Base-by-base conservation (phyloP, 1,140 invertebrate species). In the Acromyrmex heyeri region DNA sequence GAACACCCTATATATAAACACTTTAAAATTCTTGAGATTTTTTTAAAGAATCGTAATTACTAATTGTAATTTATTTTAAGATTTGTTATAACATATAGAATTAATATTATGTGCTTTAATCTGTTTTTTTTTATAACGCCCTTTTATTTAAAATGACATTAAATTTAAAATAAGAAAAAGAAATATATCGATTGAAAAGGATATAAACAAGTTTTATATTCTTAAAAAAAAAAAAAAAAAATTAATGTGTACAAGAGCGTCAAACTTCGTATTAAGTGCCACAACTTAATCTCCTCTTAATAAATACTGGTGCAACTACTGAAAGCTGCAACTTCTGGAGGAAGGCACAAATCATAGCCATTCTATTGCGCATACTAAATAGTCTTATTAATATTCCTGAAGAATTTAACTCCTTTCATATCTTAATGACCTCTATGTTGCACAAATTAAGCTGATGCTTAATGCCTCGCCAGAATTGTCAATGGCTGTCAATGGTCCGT, bases 401-500 rank as follows among this genome's bases (percentile, higher is more conserved):
- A 90, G 59, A 38, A 70, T 65, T 81, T 69, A 50, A 30, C 65
- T 86, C 59, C 64, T 87, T 64, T 87, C 24, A 72, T 73, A 24
- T 75, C 53, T 90, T 59, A 89, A 34, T 88, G 53, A 88, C 48
- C 27, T 87, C 75, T 59, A 72, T 24, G 30, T 76, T 57, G 30
- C 70, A 62, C 27, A 59, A 76, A 64, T 91, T 83, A 64, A 61
- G 62, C 61, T 65, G 65, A 79, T 34, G 34, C 21, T 57, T 67
- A 87, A 82, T 30, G 59, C 53, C 44, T 82, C 61, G 62, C 21
- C 44, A 12, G 27, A 61, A 57, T 44, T 50, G 53, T 69, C 70
- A 73, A 88, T 48, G 67, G 69, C 62, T 77, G 93, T 95, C 94
- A 95, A 92, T 95, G 94, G 64, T 94, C 93, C n/a, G 93, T 88